Conservation (phyloP, 2,797 vertebrate species). For the Borostomias antarcticus region DNA sequence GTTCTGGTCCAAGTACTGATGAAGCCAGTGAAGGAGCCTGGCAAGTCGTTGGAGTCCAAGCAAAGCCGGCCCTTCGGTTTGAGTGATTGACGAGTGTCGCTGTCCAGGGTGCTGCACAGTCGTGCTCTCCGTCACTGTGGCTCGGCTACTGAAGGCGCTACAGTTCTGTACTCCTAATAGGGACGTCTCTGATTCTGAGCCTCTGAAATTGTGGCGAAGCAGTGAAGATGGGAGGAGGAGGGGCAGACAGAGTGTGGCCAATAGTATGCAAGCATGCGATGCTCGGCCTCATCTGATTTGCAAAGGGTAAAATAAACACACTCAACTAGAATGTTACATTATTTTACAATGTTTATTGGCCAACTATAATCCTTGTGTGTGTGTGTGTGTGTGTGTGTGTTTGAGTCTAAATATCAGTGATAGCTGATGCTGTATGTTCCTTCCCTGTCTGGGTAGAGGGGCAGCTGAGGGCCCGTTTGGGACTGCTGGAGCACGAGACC, state of each 20-base stretch:
- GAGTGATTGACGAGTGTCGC: background rate
- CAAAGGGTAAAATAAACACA: background rate
- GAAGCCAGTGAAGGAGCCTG: background rate
- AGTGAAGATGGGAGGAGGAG: too few species aligned
- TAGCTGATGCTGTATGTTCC: background rate
- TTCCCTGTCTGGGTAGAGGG: background rate
- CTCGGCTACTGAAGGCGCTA: too few species aligned
- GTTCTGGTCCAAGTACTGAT: background rate
- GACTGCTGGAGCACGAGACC: background rate
- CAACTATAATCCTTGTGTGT: background rate
- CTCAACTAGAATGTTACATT: background rate
- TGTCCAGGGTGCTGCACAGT: background rate
- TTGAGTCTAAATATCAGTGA: background rate
- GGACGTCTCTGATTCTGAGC: too few species aligned
- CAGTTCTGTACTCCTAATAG: too few species aligned
- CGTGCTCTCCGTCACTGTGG: too few species aligned
- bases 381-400: too few species aligned
- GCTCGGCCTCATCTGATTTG: too few species aligned
- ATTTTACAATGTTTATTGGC: background rate
- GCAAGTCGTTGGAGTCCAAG: background rate
- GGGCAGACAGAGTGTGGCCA: too few species aligned
- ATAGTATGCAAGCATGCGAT: too few species aligned
- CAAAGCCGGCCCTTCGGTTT: background rate
- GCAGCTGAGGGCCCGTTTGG: background rate
- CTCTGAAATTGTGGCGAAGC: too few species aligned